Conservation (phyloP, 2,113 vertebrate genomes). For the Cariama cristata region DNA sequence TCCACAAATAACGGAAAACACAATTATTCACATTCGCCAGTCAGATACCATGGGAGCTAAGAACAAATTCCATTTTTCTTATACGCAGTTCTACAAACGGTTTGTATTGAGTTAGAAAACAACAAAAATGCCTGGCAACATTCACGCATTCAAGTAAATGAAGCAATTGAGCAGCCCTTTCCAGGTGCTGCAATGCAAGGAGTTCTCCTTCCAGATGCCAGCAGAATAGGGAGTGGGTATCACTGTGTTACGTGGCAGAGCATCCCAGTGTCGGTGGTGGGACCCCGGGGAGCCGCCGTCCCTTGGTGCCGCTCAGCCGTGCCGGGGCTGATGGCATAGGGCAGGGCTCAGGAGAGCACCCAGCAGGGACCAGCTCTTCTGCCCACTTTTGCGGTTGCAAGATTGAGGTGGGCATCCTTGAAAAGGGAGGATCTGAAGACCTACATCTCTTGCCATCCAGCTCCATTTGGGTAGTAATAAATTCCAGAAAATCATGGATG, state of each 20-base stretch:
- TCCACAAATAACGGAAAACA: slow-evolving; percentile 34
- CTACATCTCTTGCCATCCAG: rapidly evolving
- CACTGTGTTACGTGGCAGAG: rapidly evolving
- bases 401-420: neutral
- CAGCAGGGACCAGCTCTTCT: neutral
- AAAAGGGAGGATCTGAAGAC: neutral
- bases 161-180: neutral
- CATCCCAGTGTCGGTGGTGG: rapidly evolving
- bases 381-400: rapidly evolving
- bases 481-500: neutral
- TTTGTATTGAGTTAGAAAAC: neutral
- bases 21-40: neutral
- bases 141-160: rapidly evolving
- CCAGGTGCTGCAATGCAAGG: rapidly evolving
- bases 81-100: neutral
- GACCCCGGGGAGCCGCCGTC: neutral
- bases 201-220: rapidly evolving
- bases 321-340: no score
- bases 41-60: neutral
- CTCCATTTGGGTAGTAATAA: neutral
- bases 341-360: neutral
- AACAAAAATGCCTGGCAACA: neutral
- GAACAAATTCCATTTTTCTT: neutral
- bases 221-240: rapidly evolving
- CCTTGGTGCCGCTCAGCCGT: neutral